Percentiles rank a stretch among this genome's conserved stretches.
Conservation (phyloP, 2,797 vertebrate genomes). For the Onychomys torridus region DNA sequence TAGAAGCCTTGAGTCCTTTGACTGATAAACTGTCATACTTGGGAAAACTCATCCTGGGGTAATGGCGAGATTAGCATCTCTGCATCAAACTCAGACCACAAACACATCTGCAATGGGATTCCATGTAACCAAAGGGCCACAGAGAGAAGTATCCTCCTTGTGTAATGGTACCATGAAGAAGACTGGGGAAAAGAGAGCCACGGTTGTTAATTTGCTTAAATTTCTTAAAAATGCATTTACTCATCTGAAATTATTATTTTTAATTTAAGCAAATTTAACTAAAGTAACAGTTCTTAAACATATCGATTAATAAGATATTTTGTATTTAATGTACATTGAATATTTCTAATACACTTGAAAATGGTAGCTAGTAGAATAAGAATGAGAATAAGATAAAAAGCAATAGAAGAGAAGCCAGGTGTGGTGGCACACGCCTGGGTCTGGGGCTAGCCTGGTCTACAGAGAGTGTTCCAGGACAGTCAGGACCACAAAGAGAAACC, state of each 20-base stretch:
- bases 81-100: not conserved
- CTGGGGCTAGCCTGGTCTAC: not conserved
- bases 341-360: constrained; percentile 51
- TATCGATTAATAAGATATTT: not conserved
- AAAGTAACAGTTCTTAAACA: constrained; percentile 47
- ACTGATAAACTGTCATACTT: not conserved
- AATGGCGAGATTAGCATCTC: not conserved
- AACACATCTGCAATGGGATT: not conserved
- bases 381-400: not conserved
- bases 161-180: not conserved
- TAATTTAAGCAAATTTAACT: constrained; percentile 9
- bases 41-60: constrained; percentile 24
- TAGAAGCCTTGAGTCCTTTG: not conserved
- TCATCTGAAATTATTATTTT: not conserved
- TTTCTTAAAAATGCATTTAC: not conserved
- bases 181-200: not conserved
- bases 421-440: not conserved
- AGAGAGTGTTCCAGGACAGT: not conserved
- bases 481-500: not conserved
- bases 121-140: not conserved
- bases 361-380: not conserved
- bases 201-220: not conserved
- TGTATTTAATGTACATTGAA: not conserved
- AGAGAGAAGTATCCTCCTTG: not conserved
- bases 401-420: not conserved